Percentiles rank a stretch among this genome's conserved stretches.
These are phyloP conservation scores for Temnothorax rugatulus DNA, from an alignment of 2,888 invertebrate species.

Conservation along the genomic window DNA sequence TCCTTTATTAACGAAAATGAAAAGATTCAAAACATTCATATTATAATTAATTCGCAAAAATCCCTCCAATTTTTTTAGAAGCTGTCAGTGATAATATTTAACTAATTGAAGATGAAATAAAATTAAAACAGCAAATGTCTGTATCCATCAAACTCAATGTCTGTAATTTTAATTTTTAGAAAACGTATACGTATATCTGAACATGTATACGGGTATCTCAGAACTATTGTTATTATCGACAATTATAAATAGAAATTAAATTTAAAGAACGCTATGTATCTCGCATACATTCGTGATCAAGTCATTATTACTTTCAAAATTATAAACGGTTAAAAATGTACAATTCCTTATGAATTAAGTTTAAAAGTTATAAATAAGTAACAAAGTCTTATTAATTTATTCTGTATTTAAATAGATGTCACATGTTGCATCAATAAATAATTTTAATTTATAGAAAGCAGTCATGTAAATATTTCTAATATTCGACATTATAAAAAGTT, in stretches of 20 bases:
- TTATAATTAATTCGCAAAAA: not conserved
- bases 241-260: not conserved
- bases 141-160: not conserved
- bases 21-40: not conserved
- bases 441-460: not conserved
- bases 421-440: not conserved
- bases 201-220: not conserved
- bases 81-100: not conserved
- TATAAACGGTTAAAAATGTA: not conserved
- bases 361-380: not conserved
- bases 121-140: not conserved
- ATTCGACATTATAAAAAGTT: not conserved
- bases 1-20: not conserved
- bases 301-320: not conserved
- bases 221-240: not conserved
- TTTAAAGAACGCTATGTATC: not conserved
- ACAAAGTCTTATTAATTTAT: not conserved
- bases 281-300: not conserved
- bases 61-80: conserved; percentile 4
- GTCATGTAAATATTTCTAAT: not conserved
- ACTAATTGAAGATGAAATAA: conserved; percentile 13
- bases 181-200: not conserved
- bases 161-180: not conserved
- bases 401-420: not conserved
- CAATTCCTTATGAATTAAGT: not conserved